phyloP scores from a whole-genome alignment of 2,888 invertebrate genomes.

The Gnatocerus cornutus region DNA sequence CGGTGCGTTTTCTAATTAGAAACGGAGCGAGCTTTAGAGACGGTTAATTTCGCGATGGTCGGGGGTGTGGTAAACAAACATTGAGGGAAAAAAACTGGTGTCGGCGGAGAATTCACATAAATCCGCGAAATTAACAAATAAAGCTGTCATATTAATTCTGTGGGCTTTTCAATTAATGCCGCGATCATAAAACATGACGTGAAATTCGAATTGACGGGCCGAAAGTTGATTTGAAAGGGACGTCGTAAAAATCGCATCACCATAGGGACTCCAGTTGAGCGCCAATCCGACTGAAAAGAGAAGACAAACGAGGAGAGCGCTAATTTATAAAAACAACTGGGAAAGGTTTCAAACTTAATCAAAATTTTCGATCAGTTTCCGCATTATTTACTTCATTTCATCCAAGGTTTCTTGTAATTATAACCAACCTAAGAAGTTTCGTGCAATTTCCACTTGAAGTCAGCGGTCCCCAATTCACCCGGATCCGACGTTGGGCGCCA shows the following conservation, averaged over 20 bases:
- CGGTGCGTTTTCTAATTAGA: constrained; percentile 28
- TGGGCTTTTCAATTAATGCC: constrained; percentile 57
- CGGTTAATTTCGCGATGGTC: constrained; percentile 5
- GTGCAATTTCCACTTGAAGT: no score
- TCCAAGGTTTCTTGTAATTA: no score
- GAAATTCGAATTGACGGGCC: constrained; percentile 20
- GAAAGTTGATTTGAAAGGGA: constrained; percentile 16
- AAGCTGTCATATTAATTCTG: constrained; percentile 57
- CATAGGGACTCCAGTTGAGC: neutral
- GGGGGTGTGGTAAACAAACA: neutral
- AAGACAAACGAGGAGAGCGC: no score
- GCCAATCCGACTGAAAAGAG: neutral
- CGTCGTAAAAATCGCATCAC: constrained; percentile 17
- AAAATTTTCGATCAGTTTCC: constrained; percentile 8
- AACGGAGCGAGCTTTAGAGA: neutral
- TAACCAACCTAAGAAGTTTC: no score
- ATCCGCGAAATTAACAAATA: constrained; percentile 54
- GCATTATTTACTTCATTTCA: neutral
- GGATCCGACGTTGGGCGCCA: no score
- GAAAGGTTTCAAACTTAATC: neutral
- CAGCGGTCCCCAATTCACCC: no score
- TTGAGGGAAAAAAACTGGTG: neutral
- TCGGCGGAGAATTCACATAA: constrained; percentile 13
- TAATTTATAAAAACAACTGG: no score
- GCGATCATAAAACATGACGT: constrained; percentile 32